phyloP scores from a whole-genome alignment of 2,888 invertebrate genomes.

The Agriopis marginaria region DNA sequence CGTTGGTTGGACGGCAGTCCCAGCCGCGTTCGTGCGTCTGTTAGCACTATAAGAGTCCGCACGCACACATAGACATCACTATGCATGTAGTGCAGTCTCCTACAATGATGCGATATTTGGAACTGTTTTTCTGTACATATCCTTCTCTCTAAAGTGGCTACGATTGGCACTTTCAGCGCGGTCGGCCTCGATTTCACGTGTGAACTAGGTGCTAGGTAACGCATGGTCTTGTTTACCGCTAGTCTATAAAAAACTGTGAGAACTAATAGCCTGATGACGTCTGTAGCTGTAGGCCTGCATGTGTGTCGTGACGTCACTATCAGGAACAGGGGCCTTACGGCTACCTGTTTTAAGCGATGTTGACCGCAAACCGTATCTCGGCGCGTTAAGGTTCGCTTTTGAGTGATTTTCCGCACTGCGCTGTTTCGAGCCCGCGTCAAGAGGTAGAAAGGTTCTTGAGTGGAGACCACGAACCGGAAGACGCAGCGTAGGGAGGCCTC shows the following conservation, averaged over 20 bases:
- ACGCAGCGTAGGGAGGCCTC: too few relatives aligned
- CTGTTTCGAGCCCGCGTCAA: too few relatives aligned
- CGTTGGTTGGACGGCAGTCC: too few relatives aligned
- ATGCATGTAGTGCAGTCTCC: background rate
- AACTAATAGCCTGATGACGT: slow-evolving; percentile 21
- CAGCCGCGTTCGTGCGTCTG: too few relatives aligned
- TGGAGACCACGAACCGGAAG: too few relatives aligned
- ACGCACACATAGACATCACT: background rate
- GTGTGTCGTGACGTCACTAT: slow-evolving; percentile 20
- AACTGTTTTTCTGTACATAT: slow-evolving; percentile 1
- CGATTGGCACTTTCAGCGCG: slow-evolving; percentile 34
- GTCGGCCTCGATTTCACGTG: slow-evolving; percentile 29
- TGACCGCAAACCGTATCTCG: too few relatives aligned
- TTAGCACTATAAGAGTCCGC: background rate
- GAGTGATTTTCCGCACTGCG: too few relatives aligned
- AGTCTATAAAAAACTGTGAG: slow-evolving; percentile 6
- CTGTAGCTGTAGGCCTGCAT: background rate
- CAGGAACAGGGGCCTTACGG: background rate
- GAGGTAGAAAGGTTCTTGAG: too few relatives aligned
- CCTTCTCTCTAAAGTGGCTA: slow-evolving; percentile 30
- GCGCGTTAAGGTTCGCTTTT: too few relatives aligned
- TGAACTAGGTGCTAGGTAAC: slow-evolving; percentile 19
- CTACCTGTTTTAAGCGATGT: too few relatives aligned
- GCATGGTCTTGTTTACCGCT: slow-evolving; percentile 10
- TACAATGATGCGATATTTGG: background rate